Base-by-base conservation (phyloP, 2,888 invertebrate species). In the Lasioglossum marginatum region DNA sequence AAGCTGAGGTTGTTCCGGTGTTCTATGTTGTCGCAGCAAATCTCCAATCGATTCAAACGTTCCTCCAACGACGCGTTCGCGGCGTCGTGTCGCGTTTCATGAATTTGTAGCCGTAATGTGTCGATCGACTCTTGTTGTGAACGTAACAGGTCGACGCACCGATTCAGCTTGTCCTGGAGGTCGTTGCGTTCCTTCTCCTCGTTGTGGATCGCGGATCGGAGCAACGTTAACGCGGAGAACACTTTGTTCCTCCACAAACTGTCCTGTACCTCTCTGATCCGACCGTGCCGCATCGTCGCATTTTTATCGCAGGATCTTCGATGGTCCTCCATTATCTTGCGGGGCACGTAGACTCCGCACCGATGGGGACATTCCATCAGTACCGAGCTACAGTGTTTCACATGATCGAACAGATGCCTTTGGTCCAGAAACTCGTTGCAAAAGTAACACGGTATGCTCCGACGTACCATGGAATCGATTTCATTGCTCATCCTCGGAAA, bases 341-440 rank as follows among this genome's bases (percentile, higher is more conserved):
- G 95, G 84, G 97, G 97, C 43, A 97, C 96, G 95, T 97, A 97
- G 4, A 97, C 96, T 0, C 97, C 97, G 90, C 97, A 97, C 74
- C 96, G 96, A 90, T 97, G 96, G 0, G 97, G 96, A 80, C 97
- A 97, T 92, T 97, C 96, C 92, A 97, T 97, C 90, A 97, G 94
- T 16, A 97, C 97, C 83, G 97, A 97, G 23, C 97, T 97, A 87
- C 97, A 98, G 89, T 96, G 96, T 83, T 97, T 96, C 83, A 97
- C 94, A 90, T 97, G 97, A 79, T 96, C 96, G 96, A 90, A 48
- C 12, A 93, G 79, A 52, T 92, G 91, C 79, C 85, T 90, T 14
- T 93, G 92, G 1, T 92, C 92, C 57, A 95, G 76, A 31, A 91
- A 80, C n/a, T 93, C 92, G 52, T 92, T 92, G 85, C 95, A 95